Evolutionary conservation across 2,113 vertebrate genomes (phyloP).

Genomic region (Saguinus midas): DNA sequence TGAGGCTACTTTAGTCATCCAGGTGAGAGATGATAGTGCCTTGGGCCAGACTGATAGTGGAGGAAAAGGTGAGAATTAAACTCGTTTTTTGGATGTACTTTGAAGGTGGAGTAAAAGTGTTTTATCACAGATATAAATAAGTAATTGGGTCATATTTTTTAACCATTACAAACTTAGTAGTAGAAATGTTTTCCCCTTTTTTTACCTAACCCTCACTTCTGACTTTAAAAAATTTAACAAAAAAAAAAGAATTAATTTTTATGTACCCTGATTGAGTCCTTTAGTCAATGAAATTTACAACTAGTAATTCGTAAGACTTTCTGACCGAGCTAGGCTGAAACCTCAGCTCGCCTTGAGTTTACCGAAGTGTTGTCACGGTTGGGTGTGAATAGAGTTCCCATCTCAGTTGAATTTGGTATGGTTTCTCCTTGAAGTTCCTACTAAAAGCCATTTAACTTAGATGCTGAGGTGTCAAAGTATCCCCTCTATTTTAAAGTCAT

Average conservation of each 20-base stretch:
- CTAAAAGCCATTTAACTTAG: background rate
- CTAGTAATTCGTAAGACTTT: background rate
- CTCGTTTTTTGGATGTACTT: slow-evolving; percentile 3
- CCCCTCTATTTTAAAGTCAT: background rate
- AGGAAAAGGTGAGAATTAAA: background rate
- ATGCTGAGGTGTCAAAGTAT: background rate
- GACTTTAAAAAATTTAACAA: background rate
- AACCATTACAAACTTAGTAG: background rate
- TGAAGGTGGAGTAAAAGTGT: slow-evolving; percentile 1
- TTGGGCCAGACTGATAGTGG: background rate
- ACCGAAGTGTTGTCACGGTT: background rate
- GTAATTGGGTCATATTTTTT: background rate
- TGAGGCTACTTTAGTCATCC: background rate
- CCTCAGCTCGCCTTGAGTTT: background rate
- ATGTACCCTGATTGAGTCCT: background rate
- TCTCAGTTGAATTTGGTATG: background rate
- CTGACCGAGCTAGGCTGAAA: background rate
- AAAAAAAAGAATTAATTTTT: background rate
- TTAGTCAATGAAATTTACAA: slow-evolving; percentile 7
- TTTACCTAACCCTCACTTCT: background rate
- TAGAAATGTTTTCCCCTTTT: background rate
- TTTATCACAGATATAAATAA: background rate
- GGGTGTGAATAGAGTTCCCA: background rate
- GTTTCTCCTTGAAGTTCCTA: slow-evolving; percentile 46
- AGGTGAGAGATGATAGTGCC: background rate